Base-by-base conservation (phyloP, 2,113 vertebrate genomes). In the Amblyopsis rosae region DNA sequence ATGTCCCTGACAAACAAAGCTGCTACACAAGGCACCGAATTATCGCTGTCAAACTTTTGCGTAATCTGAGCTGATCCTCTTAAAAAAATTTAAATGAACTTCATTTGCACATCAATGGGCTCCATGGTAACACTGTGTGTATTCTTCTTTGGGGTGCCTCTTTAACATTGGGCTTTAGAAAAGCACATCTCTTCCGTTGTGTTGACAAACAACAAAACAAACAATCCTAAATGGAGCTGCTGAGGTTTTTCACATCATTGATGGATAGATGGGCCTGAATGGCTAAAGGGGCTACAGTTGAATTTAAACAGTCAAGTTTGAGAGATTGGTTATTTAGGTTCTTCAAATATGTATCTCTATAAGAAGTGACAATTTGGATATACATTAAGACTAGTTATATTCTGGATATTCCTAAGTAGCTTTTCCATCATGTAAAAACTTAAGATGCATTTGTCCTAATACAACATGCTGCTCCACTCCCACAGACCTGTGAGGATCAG, bases 11-110 rank as follows among this genome's bases (percentile, higher is more conserved):
- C 80, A 88, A 90, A 92, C 92, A 93, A 93, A 93, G 92, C 87
- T 85, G 86, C 91, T 92, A 94, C 91, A 94, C 91, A 93, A 93
- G 91, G 90, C 91, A 87, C 90, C 89, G 86, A 92, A 92, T 93
- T 91, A 93, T 92, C 89, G 91, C 91, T 92, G 93, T 93, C 92
- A 94, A 93, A 94, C 87, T 92, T 93, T 93, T 89, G 91, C 91
- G 91, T 93, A 93, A 93, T 93, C 93, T 94, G 91, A 91, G 90
- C 87, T 92, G 91, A 93, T 94, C 93, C 93, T 92, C 91, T 92
- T 93, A 94, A 93, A 92, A 92, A 93, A 92, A 93, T 94, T 92
- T 90, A 93, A 94, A 94, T 94, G 87, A 90, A 89, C 68, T 67
- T 26, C 87, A 94, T 94, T 94, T 88, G 91, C 93, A 94, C 91